Evolutionary conservation across 2,888 invertebrate species (phyloP), one percentile per base, ranked within the genome.

Genomic region (Patella pellucida): DNA sequence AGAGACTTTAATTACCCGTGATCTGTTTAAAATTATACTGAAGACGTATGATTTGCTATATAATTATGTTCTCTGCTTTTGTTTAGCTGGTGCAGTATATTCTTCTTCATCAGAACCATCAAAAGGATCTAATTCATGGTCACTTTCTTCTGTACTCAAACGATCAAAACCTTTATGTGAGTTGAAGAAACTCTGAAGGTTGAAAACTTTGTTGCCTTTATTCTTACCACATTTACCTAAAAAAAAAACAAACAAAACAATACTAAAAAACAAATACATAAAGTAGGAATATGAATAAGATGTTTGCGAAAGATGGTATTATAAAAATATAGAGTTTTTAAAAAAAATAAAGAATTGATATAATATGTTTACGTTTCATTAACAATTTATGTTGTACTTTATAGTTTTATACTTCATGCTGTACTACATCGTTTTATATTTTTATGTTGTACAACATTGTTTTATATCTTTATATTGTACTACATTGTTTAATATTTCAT

Each of bases 51-150:
- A 41, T 41, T 41, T 41, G 41, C 41, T 41, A 9, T 41, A 68
- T 31, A 69, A 31, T 71, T 54, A 71, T 54, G 71, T 54, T 54
- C 52, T 71, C n/a, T 71, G 71, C 52, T 71, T 74, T 41, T 7
- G 41, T 72, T 79, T 81, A 52, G 56, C 62, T 4, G 79, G 82
- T 9, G 78, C 75, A 12, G 84, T 85, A 80, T 87, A 90, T 79
- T 91, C 90, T 76, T 90, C 90, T 14, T 89, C 85, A 75, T 90
- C 90, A 0, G 87, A 88, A 71, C 88, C 89, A 71, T 89, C 87
- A 50, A 86, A 80, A 27, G 84, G 86, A 54, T 89, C 90, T 62
- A 86, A 78, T 76, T 90, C 90, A 72, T 85, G 87, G 73, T 89
- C 89, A 76, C 88, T 87, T 72, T 90, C 90, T 74, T 90, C 90